Evolutionary conservation across 2,888 invertebrate genomes (phyloP), one percentile per base, ranked within the genome.

Genomic region (Ashinkailepas kermadecensis): DNA sequence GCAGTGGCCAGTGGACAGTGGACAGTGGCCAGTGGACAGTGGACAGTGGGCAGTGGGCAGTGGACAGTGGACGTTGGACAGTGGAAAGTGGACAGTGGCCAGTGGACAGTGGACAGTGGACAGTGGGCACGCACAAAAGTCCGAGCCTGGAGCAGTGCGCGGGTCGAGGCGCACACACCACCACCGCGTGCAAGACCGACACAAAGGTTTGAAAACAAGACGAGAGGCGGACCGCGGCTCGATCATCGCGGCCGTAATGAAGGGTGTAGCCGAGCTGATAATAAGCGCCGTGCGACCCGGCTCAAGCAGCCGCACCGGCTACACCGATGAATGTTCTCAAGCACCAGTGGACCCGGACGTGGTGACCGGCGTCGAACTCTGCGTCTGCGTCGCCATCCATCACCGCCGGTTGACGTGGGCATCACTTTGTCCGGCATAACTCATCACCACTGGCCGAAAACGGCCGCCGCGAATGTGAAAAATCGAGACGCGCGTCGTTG

Each of bases 391-490:
- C 39, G 15, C 74, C n/a, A 74, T 74, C 54, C 2, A 54, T 74
- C 74, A 74, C 54, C 74, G 15, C 39, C 8, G 0, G 25, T 54
- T 74, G 74, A 74, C 74, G 74, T 21, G 23, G 74, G 74, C 54
- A 8, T 54, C 54, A 25, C 74, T 74, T 74, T 74, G 74, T 74
- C 54, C 74, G 54, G 54, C 74, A 74, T 74, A 74, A 74, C 54
- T 74, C 74, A 74, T 74, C 74, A 74, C 23, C 54, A 15, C 15
- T 18, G 74, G 54, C 1, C 39, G 54, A 39, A 74, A 74, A 25
- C 13, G 74, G 39, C 15, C 23, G 54, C 74, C 9, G 18, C 54
- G 39, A 18, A 74, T 74, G 74, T 74, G 74, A 74, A 74, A 74
- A 74, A 74, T 74, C 74, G 74, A 74, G 74, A 74, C 18, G 39